Percentiles rank a stretch among this genome's conserved stretches.
phyloP scores from a whole-genome alignment of 2,113 vertebrate genomes.

The Gorsachius goisagi region DNA sequence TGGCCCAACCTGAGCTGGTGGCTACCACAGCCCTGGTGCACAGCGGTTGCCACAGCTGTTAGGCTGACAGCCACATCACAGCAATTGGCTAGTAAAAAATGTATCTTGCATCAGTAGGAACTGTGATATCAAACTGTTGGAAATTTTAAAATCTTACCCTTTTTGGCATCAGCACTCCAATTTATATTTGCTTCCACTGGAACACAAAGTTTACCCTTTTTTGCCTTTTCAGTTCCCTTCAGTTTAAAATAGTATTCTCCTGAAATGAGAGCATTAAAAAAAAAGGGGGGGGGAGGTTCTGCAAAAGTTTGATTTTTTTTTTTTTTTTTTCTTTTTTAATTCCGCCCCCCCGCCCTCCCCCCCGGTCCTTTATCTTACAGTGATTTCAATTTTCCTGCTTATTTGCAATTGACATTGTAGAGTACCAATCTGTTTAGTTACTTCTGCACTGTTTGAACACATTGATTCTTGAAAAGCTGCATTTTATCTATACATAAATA shows the following conservation, averaged over 20 bases:
- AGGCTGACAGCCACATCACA: neutral
- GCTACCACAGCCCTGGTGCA: neutral
- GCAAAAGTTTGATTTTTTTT: neutral
- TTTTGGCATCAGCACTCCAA: neutral
- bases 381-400: neutral
- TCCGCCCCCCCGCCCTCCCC: too few relatives aligned
- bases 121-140: neutral
- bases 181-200: neutral
- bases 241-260: neutral
- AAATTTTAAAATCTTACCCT: neutral
- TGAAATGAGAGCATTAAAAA: neutral
- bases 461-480: neutral
- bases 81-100: neutral
- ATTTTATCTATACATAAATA: neutral
- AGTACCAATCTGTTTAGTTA: neutral
- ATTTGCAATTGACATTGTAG: neutral
- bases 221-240: neutral
- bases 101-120: neutral
- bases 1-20: neutral
- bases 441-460: neutral
- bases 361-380: neutral
- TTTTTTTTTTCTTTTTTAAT: neutral
- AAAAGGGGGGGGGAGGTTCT: neutral
- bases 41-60: neutral
- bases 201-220: neutral